phyloP scores from a whole-genome alignment of 1,140 invertebrate species.

The Scaptomyza montana region DNA sequence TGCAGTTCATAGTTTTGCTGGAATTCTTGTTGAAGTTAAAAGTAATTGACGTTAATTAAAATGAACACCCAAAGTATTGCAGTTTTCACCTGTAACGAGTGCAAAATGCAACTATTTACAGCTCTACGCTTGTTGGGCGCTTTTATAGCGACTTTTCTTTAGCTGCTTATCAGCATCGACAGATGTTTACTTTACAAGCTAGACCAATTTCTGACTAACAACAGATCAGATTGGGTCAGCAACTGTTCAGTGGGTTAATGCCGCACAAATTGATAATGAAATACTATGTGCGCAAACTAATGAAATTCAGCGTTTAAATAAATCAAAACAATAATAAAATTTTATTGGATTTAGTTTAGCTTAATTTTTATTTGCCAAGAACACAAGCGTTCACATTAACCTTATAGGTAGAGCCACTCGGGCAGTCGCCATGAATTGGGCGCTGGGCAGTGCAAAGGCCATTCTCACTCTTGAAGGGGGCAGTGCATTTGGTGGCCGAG shows the following conservation, averaged over 20 bases:
- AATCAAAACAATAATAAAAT: conserved; percentile 27
- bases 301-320: not conserved
- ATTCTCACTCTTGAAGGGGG: conserved; percentile 38
- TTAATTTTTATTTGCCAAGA: conserved; percentile 10
- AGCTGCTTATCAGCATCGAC: conserved; percentile 23
- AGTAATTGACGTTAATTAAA: not conserved
- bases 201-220: conserved; percentile 26
- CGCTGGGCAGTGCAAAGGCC: conserved; percentile 43
- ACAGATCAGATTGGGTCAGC: conserved; percentile 23
- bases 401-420: conserved; percentile 49
- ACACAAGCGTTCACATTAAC: conserved; percentile 68
- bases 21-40: not conserved
- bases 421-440: conserved; percentile 68
- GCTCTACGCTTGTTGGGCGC: conserved; percentile 7
- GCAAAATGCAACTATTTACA: conserved; percentile 48
- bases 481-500: conserved; percentile 55
- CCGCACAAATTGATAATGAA: conserved; percentile 30
- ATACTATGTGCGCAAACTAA: not conserved
- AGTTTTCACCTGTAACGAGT: conserved; percentile 40
- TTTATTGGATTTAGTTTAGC: conserved; percentile 12
- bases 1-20: conserved; percentile 33
- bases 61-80: not conserved
- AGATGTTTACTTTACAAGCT: conserved; percentile 34
- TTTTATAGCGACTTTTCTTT: conserved; percentile 45
- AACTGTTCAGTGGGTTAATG: conserved; percentile 24